phyloP scores from a whole-genome alignment of 2,888 invertebrate species.

The Coelogynopora nodosa region DNA sequence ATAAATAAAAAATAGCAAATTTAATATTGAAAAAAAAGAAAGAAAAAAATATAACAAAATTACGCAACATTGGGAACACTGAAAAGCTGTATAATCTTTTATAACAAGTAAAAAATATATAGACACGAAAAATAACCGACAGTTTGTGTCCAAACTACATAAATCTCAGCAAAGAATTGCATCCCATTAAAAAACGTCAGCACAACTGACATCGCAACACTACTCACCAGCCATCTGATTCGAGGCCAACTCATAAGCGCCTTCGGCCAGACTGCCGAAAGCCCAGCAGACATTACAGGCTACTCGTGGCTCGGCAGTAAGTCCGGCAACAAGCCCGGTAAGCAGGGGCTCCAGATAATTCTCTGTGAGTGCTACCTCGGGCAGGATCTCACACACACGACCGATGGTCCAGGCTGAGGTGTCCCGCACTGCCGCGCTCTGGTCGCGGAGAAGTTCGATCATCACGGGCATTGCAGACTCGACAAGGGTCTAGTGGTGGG shows the following conservation, averaged over 20 bases:
- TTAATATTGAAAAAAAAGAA: too few species aligned
- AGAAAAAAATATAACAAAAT: too few species aligned
- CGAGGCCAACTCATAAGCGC: conserved; percentile 77
- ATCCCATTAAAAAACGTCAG: too few species aligned
- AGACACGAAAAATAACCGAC: too few species aligned
- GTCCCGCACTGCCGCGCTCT: conserved; percentile 86
- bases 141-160: too few species aligned
- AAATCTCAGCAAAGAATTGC: too few species aligned
- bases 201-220: too few species aligned
- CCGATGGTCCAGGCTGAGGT: conserved; percentile 98
- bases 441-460: conserved; percentile 88
- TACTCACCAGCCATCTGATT: neutral
- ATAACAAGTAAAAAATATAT: too few species aligned
- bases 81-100: too few species aligned
- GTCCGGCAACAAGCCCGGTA: conserved; percentile 67
- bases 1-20: too few species aligned
- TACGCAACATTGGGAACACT: too few species aligned
- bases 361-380: conserved; percentile 82
- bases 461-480: conserved; percentile 93
- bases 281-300: conserved; percentile 98
- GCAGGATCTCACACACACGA: conserved; percentile 91
- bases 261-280: conserved; percentile 89
- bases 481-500: conserved; percentile 73
- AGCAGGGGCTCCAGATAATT: conserved; percentile 73
- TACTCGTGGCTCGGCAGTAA: conserved; percentile 88